phyloP scores from a whole-genome alignment of 2,797 vertebrate genomes.

The Craterocephalus amniculus region DNA sequence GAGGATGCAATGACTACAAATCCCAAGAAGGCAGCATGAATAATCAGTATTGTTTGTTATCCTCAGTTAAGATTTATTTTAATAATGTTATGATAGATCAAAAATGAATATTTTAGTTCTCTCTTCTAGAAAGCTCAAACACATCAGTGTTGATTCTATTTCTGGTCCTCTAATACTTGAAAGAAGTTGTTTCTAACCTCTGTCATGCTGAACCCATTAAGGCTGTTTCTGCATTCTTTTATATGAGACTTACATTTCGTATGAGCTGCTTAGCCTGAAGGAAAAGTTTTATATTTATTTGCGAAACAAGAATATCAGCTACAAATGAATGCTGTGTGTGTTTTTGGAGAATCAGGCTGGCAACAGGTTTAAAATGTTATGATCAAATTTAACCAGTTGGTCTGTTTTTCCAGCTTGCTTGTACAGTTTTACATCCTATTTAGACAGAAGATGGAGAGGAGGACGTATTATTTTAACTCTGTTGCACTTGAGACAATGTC shows the following conservation, averaged over 20 bases:
- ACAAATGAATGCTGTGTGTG: background rate
- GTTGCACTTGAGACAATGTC: slow-evolving; percentile 25
- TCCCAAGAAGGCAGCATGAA: slow-evolving; percentile 6
- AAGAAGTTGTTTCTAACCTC: slow-evolving; percentile 37
- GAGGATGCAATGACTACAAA: background rate
- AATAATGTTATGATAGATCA: background rate
- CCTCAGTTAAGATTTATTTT: slow-evolving; percentile 9
- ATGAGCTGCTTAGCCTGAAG: slow-evolving; percentile 25
- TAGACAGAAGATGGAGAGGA: background rate
- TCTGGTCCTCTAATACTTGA: slow-evolving; percentile 63
- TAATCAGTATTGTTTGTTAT: slow-evolving; percentile 26
- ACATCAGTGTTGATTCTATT: slow-evolving; percentile 34
- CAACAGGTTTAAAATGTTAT: background rate
- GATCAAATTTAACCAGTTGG: background rate
- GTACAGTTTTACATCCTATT: background rate
- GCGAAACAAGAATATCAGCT: slow-evolving; percentile 7
- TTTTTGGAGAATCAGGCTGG: background rate
- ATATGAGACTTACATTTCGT: slow-evolving; percentile 29
- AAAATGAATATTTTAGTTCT: slow-evolving; percentile 36
- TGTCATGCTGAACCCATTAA: slow-evolving; percentile 27
- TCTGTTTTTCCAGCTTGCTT: slow-evolving; percentile 5
- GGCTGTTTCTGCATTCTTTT: slow-evolving; percentile 23
- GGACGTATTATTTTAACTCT: background rate
- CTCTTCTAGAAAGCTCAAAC: background rate
- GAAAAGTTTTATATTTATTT: slow-evolving; percentile 38